phyloP scores from a whole-genome alignment of 1,140 invertebrate species.

The Pristionchus pacificus region DNA sequence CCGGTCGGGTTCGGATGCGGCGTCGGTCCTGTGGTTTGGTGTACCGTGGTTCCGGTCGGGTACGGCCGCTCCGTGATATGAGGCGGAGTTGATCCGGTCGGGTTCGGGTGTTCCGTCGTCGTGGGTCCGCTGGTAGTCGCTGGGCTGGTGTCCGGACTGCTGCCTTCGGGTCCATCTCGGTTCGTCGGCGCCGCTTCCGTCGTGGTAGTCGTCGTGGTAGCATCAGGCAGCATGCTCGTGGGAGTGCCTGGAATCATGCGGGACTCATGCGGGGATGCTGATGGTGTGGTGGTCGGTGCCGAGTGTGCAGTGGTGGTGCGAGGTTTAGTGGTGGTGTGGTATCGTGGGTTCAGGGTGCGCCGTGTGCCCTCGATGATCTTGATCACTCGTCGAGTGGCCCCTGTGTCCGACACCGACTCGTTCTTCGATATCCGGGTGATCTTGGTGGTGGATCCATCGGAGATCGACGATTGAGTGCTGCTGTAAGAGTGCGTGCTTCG shows the following conservation, averaged over 20 bases:
- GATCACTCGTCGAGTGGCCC: neutral
- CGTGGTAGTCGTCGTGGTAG: neutral
- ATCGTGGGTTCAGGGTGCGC: neutral
- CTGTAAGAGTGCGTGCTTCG: neutral
- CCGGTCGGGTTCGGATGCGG: too few species aligned
- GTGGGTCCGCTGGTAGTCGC: too few species aligned
- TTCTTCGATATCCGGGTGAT: neutral
- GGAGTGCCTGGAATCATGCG: neutral
- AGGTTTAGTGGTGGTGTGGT: neutral
- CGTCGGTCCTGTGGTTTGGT: too few species aligned
- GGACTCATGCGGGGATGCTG: neutral
- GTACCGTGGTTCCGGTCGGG: too few species aligned
- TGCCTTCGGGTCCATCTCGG: too few species aligned
- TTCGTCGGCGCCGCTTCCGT: too few species aligned
- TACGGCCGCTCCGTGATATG: too few species aligned
- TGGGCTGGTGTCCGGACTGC: too few species aligned
- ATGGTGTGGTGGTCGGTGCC: neutral
- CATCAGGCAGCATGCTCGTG: neutral
- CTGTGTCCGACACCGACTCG: neutral
- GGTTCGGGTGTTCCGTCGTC: too few species aligned
- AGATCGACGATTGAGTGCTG: neutral
- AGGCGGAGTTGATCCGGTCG: too few species aligned
- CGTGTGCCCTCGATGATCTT: neutral
- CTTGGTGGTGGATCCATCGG: neutral
- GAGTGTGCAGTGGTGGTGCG: neutral